Base-by-base conservation (phyloP, 1,140 invertebrate species). In the Camponotus floridanus region DNA sequence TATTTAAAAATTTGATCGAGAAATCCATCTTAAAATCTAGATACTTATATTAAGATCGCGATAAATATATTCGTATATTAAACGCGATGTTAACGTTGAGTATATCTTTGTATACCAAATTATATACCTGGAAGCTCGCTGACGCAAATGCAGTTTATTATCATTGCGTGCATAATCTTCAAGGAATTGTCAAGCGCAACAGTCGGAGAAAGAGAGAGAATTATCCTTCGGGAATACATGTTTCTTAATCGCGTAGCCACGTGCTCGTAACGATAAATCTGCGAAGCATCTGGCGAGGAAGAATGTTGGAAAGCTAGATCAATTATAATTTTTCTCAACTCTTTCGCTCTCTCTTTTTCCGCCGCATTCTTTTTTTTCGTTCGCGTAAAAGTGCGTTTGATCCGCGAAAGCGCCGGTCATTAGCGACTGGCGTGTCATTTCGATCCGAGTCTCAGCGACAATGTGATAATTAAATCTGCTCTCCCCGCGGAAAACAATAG, bases 381-480 rank as follows among this genome's bases (percentile, higher is more conserved):
- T 78, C 61, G 33, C 15, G 7, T 2, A 7, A 36, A 84, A 18
- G 62, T 15, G 45, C 18, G 21, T 67, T 57, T 79, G 45, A 73
- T 73, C 79, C 51, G 68, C 21, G 79, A 73, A 57, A 73, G 36
- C 33, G 62, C 64, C 76, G 18, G 68, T 83, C 79, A 83, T 83
- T 61, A 74, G 68, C 68, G 39, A 39, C 5, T 67, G 67, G 18
- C 55, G 68, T 48, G 79, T 83, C 68, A 73, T 73, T 83, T 62
- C 68, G 68, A 73, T 13, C 33, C 59, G n/a, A 76, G 76, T 65
- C 42, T 64, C 74, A 42, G 13, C 26, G 57, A 18, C 76, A 45
- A 18, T 42, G 51, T 71, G 68, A 73, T 81, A 83, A 83, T 83
- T 83, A 73, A 74, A 61, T 83, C 79, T 33, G 39, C 45, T 80